phyloP scores from a whole-genome alignment of 1,140 invertebrate species.

The Neotoxoptera formosana region DNA sequence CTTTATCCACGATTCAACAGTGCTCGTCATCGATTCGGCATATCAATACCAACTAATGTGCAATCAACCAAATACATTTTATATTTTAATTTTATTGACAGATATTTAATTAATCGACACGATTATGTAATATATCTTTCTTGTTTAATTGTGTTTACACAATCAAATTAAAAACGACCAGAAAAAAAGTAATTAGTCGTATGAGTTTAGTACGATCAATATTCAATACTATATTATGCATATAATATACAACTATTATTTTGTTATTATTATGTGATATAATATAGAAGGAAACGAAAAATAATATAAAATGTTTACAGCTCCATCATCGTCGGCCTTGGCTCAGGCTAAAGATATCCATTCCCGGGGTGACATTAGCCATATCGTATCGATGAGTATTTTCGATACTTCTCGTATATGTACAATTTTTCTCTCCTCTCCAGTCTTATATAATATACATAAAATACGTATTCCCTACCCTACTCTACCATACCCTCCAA shows the following conservation, averaged over 20 bases:
- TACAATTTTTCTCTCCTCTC: background rate
- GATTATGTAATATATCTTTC: background rate
- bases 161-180: background rate
- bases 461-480: background rate
- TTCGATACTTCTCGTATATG: background rate
- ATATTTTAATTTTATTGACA: too few species aligned
- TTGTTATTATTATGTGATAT: conserved; percentile 12
- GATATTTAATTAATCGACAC: too few species aligned
- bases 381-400: background rate
- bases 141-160: background rate
- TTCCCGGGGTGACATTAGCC: background rate
- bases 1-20: background rate
- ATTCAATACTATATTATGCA: background rate
- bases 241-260: background rate
- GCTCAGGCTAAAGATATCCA: conserved; percentile 34
- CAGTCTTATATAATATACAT: background rate
- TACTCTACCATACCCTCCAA: background rate
- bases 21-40: background rate
- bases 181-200: conserved; percentile 9
- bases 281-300: background rate
- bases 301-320: conserved; percentile 18
- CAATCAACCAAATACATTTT: background rate
- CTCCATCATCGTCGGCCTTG: conserved; percentile 3
- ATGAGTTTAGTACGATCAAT: background rate
- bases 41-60: background rate